Evolutionary conservation across 2,797 vertebrate genomes (phyloP), one percentile per base, ranked within the genome.

Genomic region (Schizopygopsis malacanthus): DNA sequence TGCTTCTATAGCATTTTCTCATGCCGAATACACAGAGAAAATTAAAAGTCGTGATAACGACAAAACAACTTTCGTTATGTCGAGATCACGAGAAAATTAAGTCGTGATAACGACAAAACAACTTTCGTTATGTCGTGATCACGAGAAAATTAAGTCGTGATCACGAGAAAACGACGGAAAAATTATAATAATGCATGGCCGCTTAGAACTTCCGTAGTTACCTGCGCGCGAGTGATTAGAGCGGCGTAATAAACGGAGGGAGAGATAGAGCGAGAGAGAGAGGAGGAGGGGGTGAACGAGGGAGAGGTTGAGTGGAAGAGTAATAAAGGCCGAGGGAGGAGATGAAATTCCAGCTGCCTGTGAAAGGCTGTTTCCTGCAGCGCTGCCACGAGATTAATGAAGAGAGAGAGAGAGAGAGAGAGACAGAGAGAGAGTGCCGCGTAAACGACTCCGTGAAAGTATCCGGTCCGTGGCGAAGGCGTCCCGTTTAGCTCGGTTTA

Each of bases 321-420:
- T 85, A 84, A 88, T 85, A 87, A 88, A 85, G 87, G 73, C 82
- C 63, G 84, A 86, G 81, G 83, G 80, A 88, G 85, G 87, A 90
- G 89, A 90, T 90, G 89, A 90, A 90, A 87, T 88, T 90, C 87
- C 89, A 90, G 89, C 89, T 90, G 89, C 89, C 87, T 83, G 80
- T 78, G 87, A 87, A 88, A 87, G 84, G 50, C 82, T 83, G 85
- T 84, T 86, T 88, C 87, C 87, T 88, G 59, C 83, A 82, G 79
- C 77, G 85, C 83, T 83, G 76, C 82, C 75, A 81, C 52, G 87
- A 90, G 85, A 88, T 87, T 90, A 90, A 90, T 88, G 89, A 87
- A 72, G 79, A 79, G 75, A 61, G 86, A 52, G 41, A 84, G 20
- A 75, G 15, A 37, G 41, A 85, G 16, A 45, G n/a, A 72, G 43